These are phyloP conservation scores for Drosophila lutescens DNA, from an alignment of 2,888 invertebrate species.

Conservation along the genomic window DNA sequence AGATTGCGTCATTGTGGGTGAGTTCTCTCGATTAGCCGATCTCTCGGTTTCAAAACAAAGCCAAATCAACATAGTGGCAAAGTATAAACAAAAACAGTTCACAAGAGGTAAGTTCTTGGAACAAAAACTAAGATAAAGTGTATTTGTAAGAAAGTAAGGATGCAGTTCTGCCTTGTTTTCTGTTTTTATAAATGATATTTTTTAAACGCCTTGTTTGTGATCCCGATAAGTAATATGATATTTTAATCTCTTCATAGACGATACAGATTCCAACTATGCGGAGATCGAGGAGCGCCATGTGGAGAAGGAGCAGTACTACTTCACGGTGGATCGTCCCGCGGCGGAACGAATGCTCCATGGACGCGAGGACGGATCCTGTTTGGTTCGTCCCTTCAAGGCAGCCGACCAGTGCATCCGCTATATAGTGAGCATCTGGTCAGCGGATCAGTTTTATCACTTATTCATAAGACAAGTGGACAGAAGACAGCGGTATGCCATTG, in stretches of 20 bases:
- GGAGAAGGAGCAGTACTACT: conserved; percentile 82
- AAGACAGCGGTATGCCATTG: conserved; percentile 79
- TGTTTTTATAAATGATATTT: no score
- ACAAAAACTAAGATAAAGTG: no score
- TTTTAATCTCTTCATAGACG: conserved; percentile 55
- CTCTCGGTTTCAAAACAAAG: conserved; percentile 5
- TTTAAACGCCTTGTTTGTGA: no score
- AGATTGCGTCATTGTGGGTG: conserved; percentile 83
- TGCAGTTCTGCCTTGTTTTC: no score
- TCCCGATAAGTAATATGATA: background rate
- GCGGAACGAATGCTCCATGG: conserved; percentile 80
- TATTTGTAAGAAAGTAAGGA: no score
- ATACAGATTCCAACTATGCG: conserved; percentile 77
- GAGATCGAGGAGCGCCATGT: conserved; percentile 79
- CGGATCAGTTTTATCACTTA: conserved; percentile 81
- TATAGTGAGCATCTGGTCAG: conserved; percentile 82
- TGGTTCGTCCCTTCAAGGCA: conserved; percentile 83
- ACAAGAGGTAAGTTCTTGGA: background rate
- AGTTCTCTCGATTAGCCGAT: conserved; percentile 53
- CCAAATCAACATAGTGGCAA: no score
- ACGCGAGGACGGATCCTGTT: conserved; percentile 82
- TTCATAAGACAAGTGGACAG: conserved; percentile 81
- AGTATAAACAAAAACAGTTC: background rate
- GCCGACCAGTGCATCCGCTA: conserved; percentile 82
- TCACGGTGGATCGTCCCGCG: conserved; percentile 79